phyloP scores from a whole-genome alignment of 2,113 vertebrate genomes.

The Cyprinodon tularosa region DNA sequence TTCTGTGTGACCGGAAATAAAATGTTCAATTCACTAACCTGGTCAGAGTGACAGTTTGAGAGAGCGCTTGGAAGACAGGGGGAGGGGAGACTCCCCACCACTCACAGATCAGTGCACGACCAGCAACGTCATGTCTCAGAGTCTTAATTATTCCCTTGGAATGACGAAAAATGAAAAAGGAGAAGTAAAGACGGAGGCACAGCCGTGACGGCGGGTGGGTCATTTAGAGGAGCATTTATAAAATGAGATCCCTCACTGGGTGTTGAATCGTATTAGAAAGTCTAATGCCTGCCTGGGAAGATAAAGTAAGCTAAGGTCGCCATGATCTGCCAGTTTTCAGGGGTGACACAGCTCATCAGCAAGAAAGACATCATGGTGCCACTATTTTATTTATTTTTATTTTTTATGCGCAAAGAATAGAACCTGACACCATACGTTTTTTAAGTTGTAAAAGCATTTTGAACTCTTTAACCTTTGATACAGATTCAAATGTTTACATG shows the following conservation, averaged over 20 bases:
- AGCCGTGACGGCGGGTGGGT: conserved; percentile 36
- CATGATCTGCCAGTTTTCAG: conserved; percentile 42
- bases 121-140: conserved; percentile 6
- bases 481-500: too few relatives aligned
- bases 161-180: conserved; percentile 57
- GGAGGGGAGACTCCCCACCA: neutral
- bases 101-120: neutral
- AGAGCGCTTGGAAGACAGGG: conserved; percentile 4
- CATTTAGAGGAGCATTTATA: conserved; percentile 56
- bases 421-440: too few relatives aligned
- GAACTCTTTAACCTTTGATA: too few relatives aligned
- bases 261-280: conserved; percentile 48
- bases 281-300: conserved; percentile 60
- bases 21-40: neutral
- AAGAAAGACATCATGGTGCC: conserved; percentile 2
- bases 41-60: conserved; percentile 15
- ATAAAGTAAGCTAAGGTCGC: conserved; percentile 41
- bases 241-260: conserved; percentile 50
- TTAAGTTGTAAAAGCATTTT: too few relatives aligned
- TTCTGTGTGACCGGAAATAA: neutral
- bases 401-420: too few relatives aligned
- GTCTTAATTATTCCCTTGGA: conserved; percentile 56
- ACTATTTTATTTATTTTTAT: too few relatives aligned
- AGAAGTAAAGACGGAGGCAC: conserved; percentile 49
- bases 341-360: conserved; percentile 7